Evolutionary conservation across 2,888 invertebrate species (phyloP).

Genomic region (Uloborus plumipes): DNA sequence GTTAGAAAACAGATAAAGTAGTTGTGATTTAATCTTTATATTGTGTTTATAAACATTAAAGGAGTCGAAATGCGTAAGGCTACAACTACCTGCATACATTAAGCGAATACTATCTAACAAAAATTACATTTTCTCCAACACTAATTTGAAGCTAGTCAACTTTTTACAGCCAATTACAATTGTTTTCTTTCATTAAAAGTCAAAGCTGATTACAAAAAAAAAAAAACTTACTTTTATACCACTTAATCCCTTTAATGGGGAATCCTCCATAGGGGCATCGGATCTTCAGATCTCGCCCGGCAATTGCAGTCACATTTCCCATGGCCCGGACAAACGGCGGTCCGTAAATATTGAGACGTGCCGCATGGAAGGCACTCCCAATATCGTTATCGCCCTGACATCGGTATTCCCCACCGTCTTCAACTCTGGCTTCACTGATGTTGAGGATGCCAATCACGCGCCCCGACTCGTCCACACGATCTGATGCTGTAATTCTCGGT

Average conservation of each 20-base stretch:
- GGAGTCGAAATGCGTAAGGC: too few relatives aligned
- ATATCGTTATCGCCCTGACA: conserved; percentile 68
- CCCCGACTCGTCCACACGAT: conserved; percentile 69
- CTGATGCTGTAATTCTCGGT: conserved; percentile 69
- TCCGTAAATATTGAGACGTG: conserved; percentile 72
- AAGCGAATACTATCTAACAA: too few relatives aligned
- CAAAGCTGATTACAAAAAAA: background rate
- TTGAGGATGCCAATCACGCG: conserved; percentile 71
- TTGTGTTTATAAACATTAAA: too few relatives aligned
- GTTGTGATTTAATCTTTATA: too few relatives aligned
- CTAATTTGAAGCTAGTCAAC: too few relatives aligned
- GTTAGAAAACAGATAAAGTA: too few relatives aligned
- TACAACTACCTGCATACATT: too few relatives aligned
- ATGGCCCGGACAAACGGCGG: conserved; percentile 73
- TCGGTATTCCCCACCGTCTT: conserved; percentile 55
- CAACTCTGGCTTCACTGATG: conserved; percentile 68
- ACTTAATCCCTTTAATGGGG: conserved; percentile 84
- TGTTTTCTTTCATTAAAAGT: too few relatives aligned
- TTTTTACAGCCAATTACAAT: too few relatives aligned
- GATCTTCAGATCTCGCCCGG: conserved; percentile 82
- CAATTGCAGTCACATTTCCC: conserved; percentile 79
- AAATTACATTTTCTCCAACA: too few relatives aligned
- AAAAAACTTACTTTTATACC: conserved; percentile 78
- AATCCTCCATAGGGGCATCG: conserved; percentile 89
- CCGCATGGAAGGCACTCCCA: conserved; percentile 69